Evolutionary conservation across 1,140 invertebrate species (phyloP), one percentile per base, ranked within the genome.

Genomic region (Calephelis virginiensis): DNA sequence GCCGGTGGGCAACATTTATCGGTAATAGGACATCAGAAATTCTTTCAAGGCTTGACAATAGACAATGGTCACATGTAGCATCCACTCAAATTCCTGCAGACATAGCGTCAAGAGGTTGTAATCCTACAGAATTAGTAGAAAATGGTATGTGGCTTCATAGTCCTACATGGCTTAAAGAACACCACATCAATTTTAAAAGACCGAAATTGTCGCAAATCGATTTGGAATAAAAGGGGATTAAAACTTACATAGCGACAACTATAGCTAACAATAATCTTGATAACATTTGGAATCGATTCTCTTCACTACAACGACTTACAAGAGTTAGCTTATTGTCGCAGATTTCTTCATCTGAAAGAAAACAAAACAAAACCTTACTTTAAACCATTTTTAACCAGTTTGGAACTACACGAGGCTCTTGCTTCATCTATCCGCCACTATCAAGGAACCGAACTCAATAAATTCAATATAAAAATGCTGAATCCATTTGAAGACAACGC

Each of bases 31-130:
- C 28, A 28, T 28, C 28, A 28, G 28, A 28, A 28, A 28, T 28
- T 28, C 28, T 28, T 45, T 61, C 61, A 48, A 68, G 67, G 45
- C 61, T 72, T 6, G 64, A 72, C 14, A 49, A 48, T 10, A 14
- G 11, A 17, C 63, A 72, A 13, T 72, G 70, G 70, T 56, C 63
- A 49, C 63, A 72, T 63, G 70, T 72, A 8, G 13, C 64, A 60
- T 72, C 70, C 11, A 17, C 5, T 5, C 12, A 66, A 12, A 72
- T 69, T 13, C 71, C 71, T 12, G 71, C 71, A n/a, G 71, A 72
- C 28, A 46, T 68, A 6, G 70, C 70, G 6, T 72, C 70, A 0
- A 62, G 67, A 66, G 70, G 70, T n/a, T n/a, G 62, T 28, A 60
- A 60, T 8, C 63, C 70, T 37, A 10, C 28, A 28, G 70, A 71